These are phyloP conservation scores for Raja brachyura DNA, from an alignment of 2,113 vertebrate genomes.

Conservation along the genomic window DNA sequence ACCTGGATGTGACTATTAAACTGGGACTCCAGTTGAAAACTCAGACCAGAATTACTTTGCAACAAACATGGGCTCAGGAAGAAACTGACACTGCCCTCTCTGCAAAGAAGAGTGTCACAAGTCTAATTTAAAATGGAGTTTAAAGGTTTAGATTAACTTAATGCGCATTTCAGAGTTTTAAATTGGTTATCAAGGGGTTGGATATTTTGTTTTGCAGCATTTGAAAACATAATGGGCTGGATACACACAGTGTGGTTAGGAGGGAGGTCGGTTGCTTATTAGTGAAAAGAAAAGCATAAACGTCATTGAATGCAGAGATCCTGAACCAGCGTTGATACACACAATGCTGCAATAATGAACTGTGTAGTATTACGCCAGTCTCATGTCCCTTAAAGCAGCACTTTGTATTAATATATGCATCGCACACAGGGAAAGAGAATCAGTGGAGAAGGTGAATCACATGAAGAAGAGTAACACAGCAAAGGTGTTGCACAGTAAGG, in stretches of 20 bases:
- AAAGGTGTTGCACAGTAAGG: not conserved
- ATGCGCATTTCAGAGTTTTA: not conserved
- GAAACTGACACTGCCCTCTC: not conserved
- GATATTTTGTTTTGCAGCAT: not conserved
- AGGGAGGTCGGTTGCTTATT: not conserved
- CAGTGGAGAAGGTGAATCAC: not conserved
- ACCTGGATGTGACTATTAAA: not conserved
- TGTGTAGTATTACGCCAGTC: no score
- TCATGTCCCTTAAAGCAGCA: no score
- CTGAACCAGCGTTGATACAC: not conserved
- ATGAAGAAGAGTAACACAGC: not conserved
- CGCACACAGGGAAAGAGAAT: no score
- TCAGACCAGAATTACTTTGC: not conserved
- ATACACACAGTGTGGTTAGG: not conserved
- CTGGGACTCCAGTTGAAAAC: not conserved
- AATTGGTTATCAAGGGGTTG: not conserved
- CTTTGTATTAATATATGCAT: no score
- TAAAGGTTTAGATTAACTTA: not conserved
- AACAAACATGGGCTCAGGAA: not conserved
- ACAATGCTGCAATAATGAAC: no score
- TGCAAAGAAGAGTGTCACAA: not conserved
- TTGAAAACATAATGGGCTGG: not conserved
- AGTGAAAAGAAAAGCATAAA: not conserved
- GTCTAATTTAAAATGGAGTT: not conserved
- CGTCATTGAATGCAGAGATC: not conserved